A percentile compares a stretch with the other conserved stretches of the same genome.
Conservation (phyloP, 2,888 invertebrate genomes). For the Silvanus unidentatus region DNA sequence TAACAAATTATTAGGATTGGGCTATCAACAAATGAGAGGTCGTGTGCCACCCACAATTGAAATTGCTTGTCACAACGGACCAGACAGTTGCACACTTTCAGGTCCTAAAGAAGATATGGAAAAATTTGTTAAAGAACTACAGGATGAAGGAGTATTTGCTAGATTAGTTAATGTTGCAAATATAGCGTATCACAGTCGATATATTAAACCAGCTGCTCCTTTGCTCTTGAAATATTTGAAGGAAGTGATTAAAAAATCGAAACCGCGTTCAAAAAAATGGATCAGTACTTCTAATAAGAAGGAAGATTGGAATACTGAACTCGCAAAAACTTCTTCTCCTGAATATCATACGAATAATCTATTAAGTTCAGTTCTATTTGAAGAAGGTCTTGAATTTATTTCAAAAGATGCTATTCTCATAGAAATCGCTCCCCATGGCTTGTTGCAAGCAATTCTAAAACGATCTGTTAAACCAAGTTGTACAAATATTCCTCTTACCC, state of each 20-base stretch:
- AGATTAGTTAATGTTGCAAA: conserved; percentile 79
- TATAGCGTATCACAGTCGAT: conserved; percentile 84
- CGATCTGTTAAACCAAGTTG: conserved; percentile 62
- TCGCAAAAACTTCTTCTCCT: conserved; percentile 55
- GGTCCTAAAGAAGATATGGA: conserved; percentile 62
- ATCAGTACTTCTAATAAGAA: conserved; percentile 61
- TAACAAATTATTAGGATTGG: conserved; percentile 66
- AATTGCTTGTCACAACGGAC: conserved; percentile 75
- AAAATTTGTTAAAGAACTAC: conserved; percentile 52
- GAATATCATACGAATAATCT: conserved; percentile 65
- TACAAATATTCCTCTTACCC: conserved; percentile 69
- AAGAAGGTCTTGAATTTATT: conserved; percentile 74
- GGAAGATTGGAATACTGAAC: conserved; percentile 52
- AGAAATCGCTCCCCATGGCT: conserved; percentile 86
- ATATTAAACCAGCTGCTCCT: conserved; percentile 56
- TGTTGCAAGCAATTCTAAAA: conserved; percentile 80
- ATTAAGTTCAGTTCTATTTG: conserved; percentile 66
- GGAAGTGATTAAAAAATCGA: conserved; percentile 48
- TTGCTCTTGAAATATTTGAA: conserved; percentile 43
- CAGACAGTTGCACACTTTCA: conserved; percentile 71
- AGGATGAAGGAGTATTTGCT: conserved; percentile 69
- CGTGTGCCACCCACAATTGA: conserved; percentile 64
- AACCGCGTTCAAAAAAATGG: conserved; percentile 55
- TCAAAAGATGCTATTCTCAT: conserved; percentile 77
- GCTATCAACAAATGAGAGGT: conserved; percentile 51